Evolutionary conservation across 2,888 invertebrate genomes (phyloP), one percentile per base, ranked within the genome.

Genomic region (Dendrolimus houi): DNA sequence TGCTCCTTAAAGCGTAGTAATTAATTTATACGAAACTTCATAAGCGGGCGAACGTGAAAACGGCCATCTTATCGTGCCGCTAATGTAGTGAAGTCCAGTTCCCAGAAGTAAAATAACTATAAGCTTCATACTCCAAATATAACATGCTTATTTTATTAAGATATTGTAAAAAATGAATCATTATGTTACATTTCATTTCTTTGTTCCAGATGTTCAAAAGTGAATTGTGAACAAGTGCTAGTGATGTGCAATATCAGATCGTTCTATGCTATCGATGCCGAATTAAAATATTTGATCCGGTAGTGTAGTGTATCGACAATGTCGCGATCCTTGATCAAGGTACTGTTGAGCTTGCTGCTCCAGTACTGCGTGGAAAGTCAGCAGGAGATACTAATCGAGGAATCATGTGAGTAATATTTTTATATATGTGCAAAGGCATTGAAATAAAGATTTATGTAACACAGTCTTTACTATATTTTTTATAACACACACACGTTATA

Each of bases 311-410:
- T 57, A 42, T 47, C 54, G 55, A 71, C 68, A 62, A 81, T 79
- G 79, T 61, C 73, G 75, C 66, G 69, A 62, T 74, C 74, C 58
- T 73, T 71, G 57, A 47, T 47, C 47, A 47, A 77, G 57, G 79
- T 81, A 62, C 70, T 82, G 52, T 65, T 83, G 60, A 75, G 71
- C 58, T 68, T 85, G 53, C 70, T 86, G 13, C 72, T 87, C 59
- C 79, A 79, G 62, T 81, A 81, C 65, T 80, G 78, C 62, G 84
- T 81, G 40, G 77, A 79, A 62, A 83, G 81, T 56, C 81, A 81
- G 58, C 87, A 87, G 65, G 87, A 88, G 65, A 83, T 85, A 41
- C 76, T 88, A 8, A 81, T 88, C 55, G 87, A 88, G 63, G 87
- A 88, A 67, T 85, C 87, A 79, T 77, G 87, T 88, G 56, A 81